These are phyloP conservation scores for Semnornis frantzii DNA, from an alignment of 2,113 vertebrate species.

Conservation along the genomic window DNA sequence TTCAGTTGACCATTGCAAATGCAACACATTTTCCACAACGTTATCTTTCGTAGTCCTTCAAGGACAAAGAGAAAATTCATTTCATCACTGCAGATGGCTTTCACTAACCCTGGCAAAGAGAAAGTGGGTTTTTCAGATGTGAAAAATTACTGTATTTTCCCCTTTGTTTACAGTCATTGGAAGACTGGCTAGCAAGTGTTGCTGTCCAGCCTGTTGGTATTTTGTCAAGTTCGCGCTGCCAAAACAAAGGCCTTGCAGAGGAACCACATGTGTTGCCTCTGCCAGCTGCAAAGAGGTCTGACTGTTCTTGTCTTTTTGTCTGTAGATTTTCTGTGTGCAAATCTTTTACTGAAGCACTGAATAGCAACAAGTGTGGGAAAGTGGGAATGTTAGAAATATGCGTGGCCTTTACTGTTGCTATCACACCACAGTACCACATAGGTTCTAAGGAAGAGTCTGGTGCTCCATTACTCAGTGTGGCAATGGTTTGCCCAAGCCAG, in stretches of 20 bases:
- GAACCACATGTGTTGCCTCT: slow-evolving; percentile 68
- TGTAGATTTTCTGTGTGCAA: not conserved
- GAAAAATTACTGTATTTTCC: not conserved
- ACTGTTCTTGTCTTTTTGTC: not conserved
- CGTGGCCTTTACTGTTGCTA: not conserved
- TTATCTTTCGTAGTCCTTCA: not conserved
- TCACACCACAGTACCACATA: not conserved
- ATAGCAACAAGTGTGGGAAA: not conserved
- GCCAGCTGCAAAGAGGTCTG: slow-evolving; percentile 79
- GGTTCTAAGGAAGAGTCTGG: not conserved
- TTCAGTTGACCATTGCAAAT: not conserved
- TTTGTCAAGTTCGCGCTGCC: slow-evolving; percentile 61
- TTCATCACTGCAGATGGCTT: not conserved
- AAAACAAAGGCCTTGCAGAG: slow-evolving; percentile 1
- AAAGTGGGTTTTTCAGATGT: not conserved
- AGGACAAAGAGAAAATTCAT: not conserved
- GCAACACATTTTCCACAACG: not conserved
- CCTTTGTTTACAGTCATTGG: slow-evolving; percentile 69
- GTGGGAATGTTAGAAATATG: not conserved
- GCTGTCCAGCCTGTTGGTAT: slow-evolving; percentile 45
- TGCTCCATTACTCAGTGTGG: not conserved
- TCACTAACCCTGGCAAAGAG: not conserved
- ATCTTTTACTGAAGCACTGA: not conserved
- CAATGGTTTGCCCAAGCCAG: not conserved
- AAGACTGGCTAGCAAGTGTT: slow-evolving; percentile 83